Evolutionary conservation across 35 echinoderm and acorn worm genomes (phyloP), one percentile per base, ranked within the genome.

Genomic region (Apostichopus japonicus): DNA sequence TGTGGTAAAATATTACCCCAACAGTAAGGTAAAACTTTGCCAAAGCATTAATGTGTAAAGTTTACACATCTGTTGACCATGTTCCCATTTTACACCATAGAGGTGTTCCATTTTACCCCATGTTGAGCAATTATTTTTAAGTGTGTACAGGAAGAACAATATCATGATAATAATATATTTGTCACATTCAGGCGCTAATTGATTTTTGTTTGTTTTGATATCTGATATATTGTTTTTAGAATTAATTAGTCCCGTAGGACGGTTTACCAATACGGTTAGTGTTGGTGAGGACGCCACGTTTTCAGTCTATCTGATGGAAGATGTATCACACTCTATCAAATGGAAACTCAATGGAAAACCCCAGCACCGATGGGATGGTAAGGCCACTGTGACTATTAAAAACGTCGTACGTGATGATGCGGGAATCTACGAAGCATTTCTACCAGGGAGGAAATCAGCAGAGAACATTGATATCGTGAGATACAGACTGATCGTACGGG

Each of bases 221-320:
- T 44, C 33, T 44, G 2, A 44, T 44, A 44, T 44, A 44, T 44
- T 44, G 2, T 44, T 44, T 44, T 44, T 11, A 79, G 77, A 24
- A 79, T 79, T 79, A 23, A 23, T 79, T 24, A n/a, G 10, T 23
- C 77, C 77, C 5, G 77, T 79, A 24, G 77, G 77, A 24, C 21
- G 77, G 77, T 51, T 51, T 10, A 79, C 77, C 14, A 79, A 79
- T 5, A 79, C 77, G 10, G 77, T 79, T 5, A 79, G 77, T 79
- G 1, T 19, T 11, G 77, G 24, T 44, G 77, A 79, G 0, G 21
- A 23, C 22, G 77, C 23, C 22, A 79, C 77, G 23, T 79, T 79
- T 10, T 79, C 77, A 23, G 77, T 79, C 4, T 5, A 19, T 23
- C 22, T 24, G 21, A 23, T 19, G 21, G 22, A 23, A 14, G 10